These are phyloP conservation scores for Megaustenia siamemsis DNA, from an alignment of 2,888 invertebrate genomes.

Conservation along the genomic window DNA sequence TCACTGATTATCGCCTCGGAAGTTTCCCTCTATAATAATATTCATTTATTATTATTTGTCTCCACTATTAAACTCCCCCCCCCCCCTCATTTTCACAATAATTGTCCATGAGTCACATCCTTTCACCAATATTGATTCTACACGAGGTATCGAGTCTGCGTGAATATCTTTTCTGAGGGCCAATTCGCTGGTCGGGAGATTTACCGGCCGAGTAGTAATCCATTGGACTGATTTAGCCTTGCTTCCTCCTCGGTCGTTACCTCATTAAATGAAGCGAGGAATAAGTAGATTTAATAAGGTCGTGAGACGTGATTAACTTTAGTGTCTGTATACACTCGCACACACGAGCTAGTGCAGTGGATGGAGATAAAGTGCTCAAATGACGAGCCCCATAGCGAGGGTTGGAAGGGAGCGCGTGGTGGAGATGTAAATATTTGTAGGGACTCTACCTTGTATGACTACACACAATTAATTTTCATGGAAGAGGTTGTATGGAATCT, in stretches of 20 bases:
- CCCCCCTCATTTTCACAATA: too few species aligned
- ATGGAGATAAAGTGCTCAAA: too few species aligned
- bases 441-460: too few species aligned
- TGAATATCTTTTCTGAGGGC: too few species aligned
- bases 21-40: too few species aligned
- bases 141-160: background rate
- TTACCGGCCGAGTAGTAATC: background rate
- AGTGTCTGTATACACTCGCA: background rate
- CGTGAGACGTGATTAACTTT: background rate
- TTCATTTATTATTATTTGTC: too few species aligned
- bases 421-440: too few species aligned
- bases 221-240: background rate
- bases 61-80: too few species aligned
- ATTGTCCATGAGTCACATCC: too few species aligned
- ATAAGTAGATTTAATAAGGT: slow-evolving; percentile 1
- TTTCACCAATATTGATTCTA: slow-evolving; percentile 25
- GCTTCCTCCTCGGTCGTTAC: background rate
- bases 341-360: background rate
- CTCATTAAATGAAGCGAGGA: background rate
- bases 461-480: background rate
- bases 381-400: too few species aligned
- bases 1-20: too few species aligned
- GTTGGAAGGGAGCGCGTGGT: too few species aligned
- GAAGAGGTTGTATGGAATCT: background rate
- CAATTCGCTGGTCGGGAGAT: background rate